These are phyloP conservation scores for Caenorhabditis sp. DNA, from an alignment of 2,888 invertebrate species.

Conservation along the genomic window DNA sequence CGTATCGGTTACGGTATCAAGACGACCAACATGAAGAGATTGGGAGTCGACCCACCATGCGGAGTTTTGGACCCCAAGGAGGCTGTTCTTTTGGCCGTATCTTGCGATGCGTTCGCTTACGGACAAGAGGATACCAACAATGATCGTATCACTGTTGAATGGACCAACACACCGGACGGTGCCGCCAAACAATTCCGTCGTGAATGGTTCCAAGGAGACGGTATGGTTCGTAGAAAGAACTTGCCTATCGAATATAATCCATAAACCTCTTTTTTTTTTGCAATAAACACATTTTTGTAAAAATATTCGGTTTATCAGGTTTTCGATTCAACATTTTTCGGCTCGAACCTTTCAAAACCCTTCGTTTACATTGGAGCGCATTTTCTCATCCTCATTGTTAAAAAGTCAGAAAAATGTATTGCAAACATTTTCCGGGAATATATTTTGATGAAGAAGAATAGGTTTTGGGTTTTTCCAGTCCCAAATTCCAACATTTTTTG, in stretches of 20 bases:
- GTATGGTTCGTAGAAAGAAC: conserved; percentile 57
- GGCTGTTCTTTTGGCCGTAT: conserved; percentile 32
- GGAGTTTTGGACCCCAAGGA: conserved; percentile 61
- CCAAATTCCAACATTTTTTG: no score
- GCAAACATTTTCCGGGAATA: no score
- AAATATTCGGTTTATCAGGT: no score
- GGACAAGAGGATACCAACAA: conserved; percentile 53
- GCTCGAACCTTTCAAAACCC: no score
- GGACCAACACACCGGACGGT: conserved; percentile 54
- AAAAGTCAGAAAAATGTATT: no score
- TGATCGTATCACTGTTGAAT: conserved; percentile 56
- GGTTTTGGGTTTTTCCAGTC: no score
- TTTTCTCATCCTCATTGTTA: no score
- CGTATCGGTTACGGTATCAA: conserved; percentile 59
- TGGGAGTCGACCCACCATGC: conserved; percentile 54
- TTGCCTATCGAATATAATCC: not conserved
- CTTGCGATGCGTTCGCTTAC: conserved; percentile 32
- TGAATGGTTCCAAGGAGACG: conserved; percentile 60
- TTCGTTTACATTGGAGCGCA: no score
- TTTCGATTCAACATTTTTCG: no score
- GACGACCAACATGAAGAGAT: conserved; percentile 60
- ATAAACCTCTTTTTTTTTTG: no score
- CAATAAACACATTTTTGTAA: no score
- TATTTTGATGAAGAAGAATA: no score
- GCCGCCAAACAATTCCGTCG: conserved; percentile 55